Evolutionary conservation across 2,113 vertebrate genomes (phyloP).

Genomic region (Xenus cinereus): DNA sequence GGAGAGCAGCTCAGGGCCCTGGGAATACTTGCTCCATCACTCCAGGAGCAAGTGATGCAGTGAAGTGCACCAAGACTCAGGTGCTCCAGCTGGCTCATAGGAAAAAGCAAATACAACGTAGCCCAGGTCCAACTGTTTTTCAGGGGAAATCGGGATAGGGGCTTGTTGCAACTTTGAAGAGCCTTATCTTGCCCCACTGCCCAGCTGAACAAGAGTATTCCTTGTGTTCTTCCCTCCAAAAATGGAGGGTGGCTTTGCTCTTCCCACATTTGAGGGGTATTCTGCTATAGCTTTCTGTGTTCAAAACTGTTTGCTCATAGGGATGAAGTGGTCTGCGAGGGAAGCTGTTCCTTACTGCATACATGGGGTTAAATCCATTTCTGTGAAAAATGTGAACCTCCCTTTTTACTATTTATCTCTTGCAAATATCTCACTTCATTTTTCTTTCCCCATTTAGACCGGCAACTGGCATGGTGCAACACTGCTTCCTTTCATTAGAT

Average conservation of each 20-base stretch:
- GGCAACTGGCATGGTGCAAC: background rate
- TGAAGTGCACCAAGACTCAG: background rate
- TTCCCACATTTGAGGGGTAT: background rate
- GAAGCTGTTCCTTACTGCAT: background rate
- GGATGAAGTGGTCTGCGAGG: background rate
- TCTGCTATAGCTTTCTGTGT: background rate
- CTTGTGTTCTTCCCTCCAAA: background rate
- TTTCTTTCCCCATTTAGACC: background rate
- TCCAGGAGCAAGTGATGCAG: background rate
- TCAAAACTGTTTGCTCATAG: background rate
- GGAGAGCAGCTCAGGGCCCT: background rate
- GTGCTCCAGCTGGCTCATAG: background rate
- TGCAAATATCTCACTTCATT: background rate
- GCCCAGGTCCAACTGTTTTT: too few relatives aligned
- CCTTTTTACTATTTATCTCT: background rate
- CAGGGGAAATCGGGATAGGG: accelerated
- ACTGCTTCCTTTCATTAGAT: background rate
- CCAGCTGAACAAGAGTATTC: background rate
- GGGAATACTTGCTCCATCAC: background rate
- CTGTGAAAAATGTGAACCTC: background rate
- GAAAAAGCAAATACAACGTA: background rate
- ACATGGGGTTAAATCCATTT: background rate
- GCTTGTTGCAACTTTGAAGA: background rate
- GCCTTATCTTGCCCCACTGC: background rate
- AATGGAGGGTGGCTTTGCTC: background rate